These are phyloP conservation scores for Dryobates pubescens DNA, from an alignment of 2,797 vertebrate species.

Conservation along the genomic window DNA sequence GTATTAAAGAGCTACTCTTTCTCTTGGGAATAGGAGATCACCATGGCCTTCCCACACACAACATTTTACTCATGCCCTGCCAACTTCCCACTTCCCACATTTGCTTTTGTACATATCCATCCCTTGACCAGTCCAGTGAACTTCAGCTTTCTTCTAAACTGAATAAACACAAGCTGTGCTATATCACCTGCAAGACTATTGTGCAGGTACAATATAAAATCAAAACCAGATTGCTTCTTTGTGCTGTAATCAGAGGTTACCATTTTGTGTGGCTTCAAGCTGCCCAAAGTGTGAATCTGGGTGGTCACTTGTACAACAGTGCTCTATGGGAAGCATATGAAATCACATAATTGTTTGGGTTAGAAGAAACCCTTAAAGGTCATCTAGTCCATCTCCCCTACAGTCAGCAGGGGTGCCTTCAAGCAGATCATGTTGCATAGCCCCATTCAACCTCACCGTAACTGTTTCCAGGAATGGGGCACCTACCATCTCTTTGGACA, in stretches of 20 bases:
- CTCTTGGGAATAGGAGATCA: not conserved
- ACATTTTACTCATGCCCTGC: not conserved
- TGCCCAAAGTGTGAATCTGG: not conserved
- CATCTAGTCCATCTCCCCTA: not conserved
- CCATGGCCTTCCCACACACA: not conserved
- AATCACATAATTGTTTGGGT: not conserved
- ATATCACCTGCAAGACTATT: not conserved
- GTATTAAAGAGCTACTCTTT: not conserved
- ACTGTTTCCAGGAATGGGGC: not conserved
- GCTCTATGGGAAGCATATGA: not conserved
- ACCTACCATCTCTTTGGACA: not conserved
- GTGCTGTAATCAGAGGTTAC: not conserved
- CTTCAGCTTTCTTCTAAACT: not conserved
- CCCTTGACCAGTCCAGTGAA: not conserved
- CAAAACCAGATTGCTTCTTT: not conserved
- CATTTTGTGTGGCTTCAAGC: not conserved
- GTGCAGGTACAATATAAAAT: not conserved
- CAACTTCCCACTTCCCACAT: not conserved
- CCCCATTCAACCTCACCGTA: not conserved
- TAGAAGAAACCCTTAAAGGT: not conserved
- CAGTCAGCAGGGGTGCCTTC: too few species aligned
- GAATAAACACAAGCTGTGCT: not conserved
- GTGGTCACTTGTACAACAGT: accelerated
- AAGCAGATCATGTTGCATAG: not conserved
- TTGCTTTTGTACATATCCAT: not conserved